Base-by-base conservation (phyloP, 92 coral and sea anemone genomes). In the Epizoanthus fatuus region DNA sequence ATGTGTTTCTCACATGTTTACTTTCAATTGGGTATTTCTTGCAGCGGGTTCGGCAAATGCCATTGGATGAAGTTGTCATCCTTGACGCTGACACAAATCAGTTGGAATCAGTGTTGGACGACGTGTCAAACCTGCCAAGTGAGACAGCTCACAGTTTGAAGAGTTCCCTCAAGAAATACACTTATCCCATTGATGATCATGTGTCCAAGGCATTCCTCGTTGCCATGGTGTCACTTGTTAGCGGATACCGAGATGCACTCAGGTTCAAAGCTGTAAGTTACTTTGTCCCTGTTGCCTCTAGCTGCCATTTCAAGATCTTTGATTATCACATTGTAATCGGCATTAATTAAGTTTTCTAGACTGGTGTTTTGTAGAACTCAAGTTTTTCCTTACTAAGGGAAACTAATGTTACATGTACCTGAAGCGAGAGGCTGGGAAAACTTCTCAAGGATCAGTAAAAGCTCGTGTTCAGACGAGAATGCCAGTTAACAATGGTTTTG, bases 191-290 rank as follows among this genome's bases (percentile, higher is more conserved):
- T 57, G 95, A 95, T 9, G 99, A 97, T 79, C 87, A 93, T 55
- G 98, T 97, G 25, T 95, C 99, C 65, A 93, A 81, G 39, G 95
- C 97, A 1, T 97, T 97, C 70, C 93, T 97, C 15, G 19, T 81
- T 62, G 98, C 99, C 59, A 92, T 97, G 93, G 99, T 95, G n/a
- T 86, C 90, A 56, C 79, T 97, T 35, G 92, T 97, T 3, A 98
- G 99, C 9, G 90, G 99, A 40, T 97, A 97, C 91, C 86, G 99
- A 74, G 95, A 97, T 83, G 99, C 99, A 5, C 51, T 97, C 56
- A 84, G 86, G 42, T 88, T 97, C 32, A 92, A 94, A 63, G 79
- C 96, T 44, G 99, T 97, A 84, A 89, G 99, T 93, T 10, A 19
- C n/a, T 37, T 6, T 7, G 55, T 40, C n/a, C 49, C 49, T 49